Evolutionary conservation across 2,888 invertebrate genomes (phyloP).

Genomic region (Epinotia demarniana): DNA sequence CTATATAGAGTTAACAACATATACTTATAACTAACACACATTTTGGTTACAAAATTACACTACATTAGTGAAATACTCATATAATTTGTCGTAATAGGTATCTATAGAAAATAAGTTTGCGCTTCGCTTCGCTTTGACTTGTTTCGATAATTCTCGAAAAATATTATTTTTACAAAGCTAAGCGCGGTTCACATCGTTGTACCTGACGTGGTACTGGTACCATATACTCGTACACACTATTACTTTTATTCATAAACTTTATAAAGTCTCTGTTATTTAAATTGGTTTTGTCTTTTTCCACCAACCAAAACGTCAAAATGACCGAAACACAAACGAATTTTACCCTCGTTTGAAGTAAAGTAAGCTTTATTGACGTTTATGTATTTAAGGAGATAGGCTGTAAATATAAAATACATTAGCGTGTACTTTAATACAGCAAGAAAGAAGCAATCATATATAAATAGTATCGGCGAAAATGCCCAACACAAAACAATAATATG

Average conservation of each 20-base stretch:
- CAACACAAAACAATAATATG: neutral
- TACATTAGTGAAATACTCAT: conserved; percentile 50
- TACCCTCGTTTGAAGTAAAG: too few relatives aligned
- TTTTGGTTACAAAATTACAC: conserved; percentile 62
- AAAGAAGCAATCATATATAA: conserved; percentile 9
- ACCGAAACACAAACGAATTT: neutral
- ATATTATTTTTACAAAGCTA: neutral
- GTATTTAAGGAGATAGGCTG: too few relatives aligned
- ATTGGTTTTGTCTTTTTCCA: neutral
- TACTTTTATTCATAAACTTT: neutral
- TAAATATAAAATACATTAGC: neutral
- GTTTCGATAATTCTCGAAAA: neutral
- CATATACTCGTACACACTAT: neutral
- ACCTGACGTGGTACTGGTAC: neutral
- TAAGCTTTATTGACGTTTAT: too few relatives aligned
- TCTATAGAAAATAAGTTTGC: conserved; percentile 25
- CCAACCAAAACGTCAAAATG: neutral
- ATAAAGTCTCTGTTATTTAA: neutral
- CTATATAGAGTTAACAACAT: conserved; percentile 49
- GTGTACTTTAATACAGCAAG: neutral
- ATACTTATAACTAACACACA: conserved; percentile 60
- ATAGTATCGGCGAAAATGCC: neutral
- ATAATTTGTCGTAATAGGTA: conserved; percentile 32
- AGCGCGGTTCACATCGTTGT: conserved; percentile 5
- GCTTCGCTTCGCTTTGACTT: conserved; percentile 8